phyloP scores from a whole-genome alignment of 1,140 invertebrate species.

The Phymorhynchus buccinoides region DNA sequence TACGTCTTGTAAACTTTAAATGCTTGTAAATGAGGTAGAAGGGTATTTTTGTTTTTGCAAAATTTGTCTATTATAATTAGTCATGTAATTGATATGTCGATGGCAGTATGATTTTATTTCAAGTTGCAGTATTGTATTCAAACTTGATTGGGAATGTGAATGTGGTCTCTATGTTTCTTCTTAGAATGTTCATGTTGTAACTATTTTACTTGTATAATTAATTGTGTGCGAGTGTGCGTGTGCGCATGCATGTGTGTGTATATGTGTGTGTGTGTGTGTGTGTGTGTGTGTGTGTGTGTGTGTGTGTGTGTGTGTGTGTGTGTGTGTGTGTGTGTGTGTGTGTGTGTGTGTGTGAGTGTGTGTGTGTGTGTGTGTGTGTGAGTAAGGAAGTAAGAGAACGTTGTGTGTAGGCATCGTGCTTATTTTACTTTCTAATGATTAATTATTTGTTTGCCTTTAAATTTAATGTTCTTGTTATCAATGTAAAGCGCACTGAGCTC shows the following conservation, averaged over 20 bases:
- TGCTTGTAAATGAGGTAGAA: no score
- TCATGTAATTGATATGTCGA: no score
- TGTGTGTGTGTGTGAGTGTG: slow-evolving; percentile 5
- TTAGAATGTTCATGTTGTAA: no score
- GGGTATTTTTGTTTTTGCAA: no score
- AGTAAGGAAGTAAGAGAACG: neutral
- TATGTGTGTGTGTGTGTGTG: neutral
- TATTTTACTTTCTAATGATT: neutral
- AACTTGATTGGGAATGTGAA: no score
- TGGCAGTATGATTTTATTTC: no score
- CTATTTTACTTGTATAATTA: no score
- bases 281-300: neutral
- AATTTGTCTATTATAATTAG: no score
- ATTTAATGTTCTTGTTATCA: neutral
- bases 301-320: neutral
- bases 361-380: neutral
- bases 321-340: slow-evolving; percentile 26
- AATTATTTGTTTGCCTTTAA: neutral
- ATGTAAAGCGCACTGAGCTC: no score
- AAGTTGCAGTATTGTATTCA: no score
- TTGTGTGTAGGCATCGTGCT: neutral
- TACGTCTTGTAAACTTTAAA: no score
- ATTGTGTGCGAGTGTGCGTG: neutral
- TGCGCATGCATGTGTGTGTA: neutral
- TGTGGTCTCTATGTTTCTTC: no score